Evolutionary conservation across 2,888 invertebrate genomes (phyloP).

Genomic region (Laothoe populi): DNA sequence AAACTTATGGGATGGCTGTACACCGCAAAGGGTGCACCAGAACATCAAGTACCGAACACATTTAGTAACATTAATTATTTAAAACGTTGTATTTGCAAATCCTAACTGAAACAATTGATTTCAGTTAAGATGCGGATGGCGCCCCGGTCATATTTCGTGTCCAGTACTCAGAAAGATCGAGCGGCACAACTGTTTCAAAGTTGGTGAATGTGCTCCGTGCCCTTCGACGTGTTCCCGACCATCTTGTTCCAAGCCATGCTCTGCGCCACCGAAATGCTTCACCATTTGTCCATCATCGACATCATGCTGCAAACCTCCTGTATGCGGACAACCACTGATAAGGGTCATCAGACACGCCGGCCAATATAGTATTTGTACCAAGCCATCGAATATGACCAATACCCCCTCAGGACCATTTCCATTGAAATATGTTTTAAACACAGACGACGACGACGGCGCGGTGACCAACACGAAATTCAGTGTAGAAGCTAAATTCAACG

Average conservation of each 20-base stretch:
- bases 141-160: constrained; percentile 78
- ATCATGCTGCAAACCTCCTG: constrained; percentile 52
- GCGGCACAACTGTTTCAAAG: constrained; percentile 63
- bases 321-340: constrained; percentile 60
- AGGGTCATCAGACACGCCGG: constrained; percentile 70
- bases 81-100: too few relatives aligned
- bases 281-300: constrained; percentile 53
- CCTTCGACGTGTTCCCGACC: constrained; percentile 50
- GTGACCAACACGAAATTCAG: constrained; percentile 56
- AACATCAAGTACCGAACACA: constrained; percentile 63
- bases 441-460: constrained; percentile 43
- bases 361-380: constrained; percentile 71
- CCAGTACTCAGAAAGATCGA: constrained; percentile 71
- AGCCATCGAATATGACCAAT: constrained; percentile 69
- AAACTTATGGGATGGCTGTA: constrained; percentile 79
- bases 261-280: constrained; percentile 52
- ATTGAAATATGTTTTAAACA: constrained; percentile 73
- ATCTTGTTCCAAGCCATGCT: constrained; percentile 56
- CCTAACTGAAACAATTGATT: constrained; percentile 23
- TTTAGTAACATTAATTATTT: neutral
- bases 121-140: constrained; percentile 78
- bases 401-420: constrained; percentile 74
- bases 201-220: constrained; percentile 56
- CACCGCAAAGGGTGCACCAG: constrained; percentile 71
- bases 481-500: constrained; percentile 76